phyloP scores from a whole-genome alignment of 2,888 invertebrate species.

The Hymenopus coronatus region DNA sequence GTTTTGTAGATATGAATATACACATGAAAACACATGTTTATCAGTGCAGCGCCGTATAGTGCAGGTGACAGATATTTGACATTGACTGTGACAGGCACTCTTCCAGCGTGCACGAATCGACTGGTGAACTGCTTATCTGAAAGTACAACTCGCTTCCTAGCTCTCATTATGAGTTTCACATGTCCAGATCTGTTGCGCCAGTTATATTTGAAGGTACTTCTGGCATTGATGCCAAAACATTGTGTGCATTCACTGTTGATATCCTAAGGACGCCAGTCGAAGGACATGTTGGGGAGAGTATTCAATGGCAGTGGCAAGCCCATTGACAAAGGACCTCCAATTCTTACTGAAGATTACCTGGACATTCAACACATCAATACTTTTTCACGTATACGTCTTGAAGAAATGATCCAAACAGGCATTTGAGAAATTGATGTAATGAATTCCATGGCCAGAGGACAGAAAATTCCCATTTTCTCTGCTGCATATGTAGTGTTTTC shows the following conservation, averaged over 20 bases:
- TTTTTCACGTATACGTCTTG: constrained; percentile 99
- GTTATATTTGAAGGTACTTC: constrained; percentile 99
- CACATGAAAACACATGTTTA: too few species aligned
- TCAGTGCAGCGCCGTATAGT: too few species aligned
- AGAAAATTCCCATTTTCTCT: constrained; percentile 99
- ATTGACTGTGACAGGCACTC: too few species aligned
- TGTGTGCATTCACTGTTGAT: constrained; percentile 99
- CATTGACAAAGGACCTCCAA: constrained; percentile 98
- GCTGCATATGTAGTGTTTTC: too few species aligned
- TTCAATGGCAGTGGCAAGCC: constrained; percentile 99
- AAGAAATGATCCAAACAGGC: constrained; percentile 99
- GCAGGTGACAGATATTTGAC: too few species aligned
- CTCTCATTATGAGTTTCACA: too few species aligned
- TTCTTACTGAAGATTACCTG: constrained; percentile 96
- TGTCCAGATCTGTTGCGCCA: too few species aligned
- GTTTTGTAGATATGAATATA: too few species aligned
- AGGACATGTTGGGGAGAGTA: constrained; percentile 98
- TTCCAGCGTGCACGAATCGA: too few species aligned
- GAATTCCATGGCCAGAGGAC: constrained; percentile 99
- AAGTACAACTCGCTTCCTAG: too few species aligned
- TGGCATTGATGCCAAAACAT: constrained; percentile 98
- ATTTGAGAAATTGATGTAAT: constrained; percentile 99
- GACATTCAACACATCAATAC: constrained; percentile 99
- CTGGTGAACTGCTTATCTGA: too few species aligned
- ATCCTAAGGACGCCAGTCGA: constrained; percentile 97